Base-by-base conservation (phyloP, 2,113 vertebrate species). In the Silurus meridionalis region DNA sequence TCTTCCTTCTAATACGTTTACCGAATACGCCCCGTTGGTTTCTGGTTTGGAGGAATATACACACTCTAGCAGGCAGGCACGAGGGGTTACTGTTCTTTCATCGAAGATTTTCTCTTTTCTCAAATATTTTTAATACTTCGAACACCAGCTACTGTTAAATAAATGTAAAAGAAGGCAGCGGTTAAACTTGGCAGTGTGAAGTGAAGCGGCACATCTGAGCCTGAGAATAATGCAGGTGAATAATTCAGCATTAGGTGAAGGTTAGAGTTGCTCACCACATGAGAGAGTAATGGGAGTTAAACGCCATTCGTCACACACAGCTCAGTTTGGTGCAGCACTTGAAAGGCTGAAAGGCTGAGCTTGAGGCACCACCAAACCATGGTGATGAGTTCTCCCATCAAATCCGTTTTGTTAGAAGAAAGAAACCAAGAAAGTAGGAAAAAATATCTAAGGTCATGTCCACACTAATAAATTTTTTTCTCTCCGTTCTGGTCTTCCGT, bases 251-350 rank as follows among this genome's bases (percentile, higher is more conserved):
- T 77, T n/a, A 61, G 60, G 64, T 53, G 46, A 80, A 86, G 83
- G 84, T 75, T 78, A 88, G 55, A 83, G 58, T 23, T 46, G 83
- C 63, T 53, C 78, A 75, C 83, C 81, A 85, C 90, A 87, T 71
- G 78, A 81, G 71, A 28, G 85, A 90, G 86, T 87, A 87, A 87
- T 84, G 85, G 64, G 75, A 72, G 83, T 77, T 82, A 87, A 89
- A 88, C 61, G 60, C 83, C 21, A 79, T 83, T 86, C 84, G 57
- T 90, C 80, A 87, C 55, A 84, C 48, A 66, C 21, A 46, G 58
- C 58, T 77, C 74, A 13, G 50, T 2, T 48, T 28, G 3, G 69
- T 37, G 13, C 66, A 6, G 63, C 63, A 13, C 64, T 25, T 21
- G 67, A 52, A 72, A 72, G 77, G 74, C 37, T 11, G 11, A 2